Evolutionary conservation across 1,140 invertebrate genomes (phyloP), one percentile per base, ranked within the genome.

Genomic region (Eurosta solidaginis): DNA sequence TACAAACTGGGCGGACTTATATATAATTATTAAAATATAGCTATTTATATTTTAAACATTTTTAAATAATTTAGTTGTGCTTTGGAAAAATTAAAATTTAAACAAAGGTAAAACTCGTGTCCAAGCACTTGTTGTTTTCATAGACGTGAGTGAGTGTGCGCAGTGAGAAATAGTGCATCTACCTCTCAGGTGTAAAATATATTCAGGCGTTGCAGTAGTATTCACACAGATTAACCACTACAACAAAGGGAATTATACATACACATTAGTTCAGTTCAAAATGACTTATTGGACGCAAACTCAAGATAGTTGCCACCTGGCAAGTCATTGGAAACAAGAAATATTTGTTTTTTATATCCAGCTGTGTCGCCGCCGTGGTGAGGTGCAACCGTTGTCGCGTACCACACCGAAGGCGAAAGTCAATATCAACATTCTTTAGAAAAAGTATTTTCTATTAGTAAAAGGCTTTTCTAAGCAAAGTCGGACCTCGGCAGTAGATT

Each of bases 141-240:
- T 40, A 3, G 1, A 20, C 7, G n/a, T 40, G 6, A n/a, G 59
- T 17, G 45, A 12, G 3, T 47, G 45, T 1, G 59, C 9, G 29
- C 17, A 68, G n/a, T 40, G 33, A 68, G 7, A 14, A 22, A 68
- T 6, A 68, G 40, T 68, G n/a, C 33, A 68, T 68, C 40, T 9
- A 22, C 5, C 12, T n/a, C n/a, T 12, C 59, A 68, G 3, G 12
- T 14, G 5, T 1, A 68, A 33, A 36, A 14, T n/a, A 7, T 2
- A 17, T 33, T 68, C 59, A 68, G 59, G 59, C 40, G 59, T 20
- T 40, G 4, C 27, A 5, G n/a, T 5, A 40, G 33, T 20, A 68
- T 68, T 68, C 33, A 68, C 59, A 68, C 36, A 36, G 59, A 68
- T 68, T 22, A 14, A 68, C 59, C n/a, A 68, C 59, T 36, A 68